Conservation (phyloP, 2,888 invertebrate species). For the Seira ritae region DNA sequence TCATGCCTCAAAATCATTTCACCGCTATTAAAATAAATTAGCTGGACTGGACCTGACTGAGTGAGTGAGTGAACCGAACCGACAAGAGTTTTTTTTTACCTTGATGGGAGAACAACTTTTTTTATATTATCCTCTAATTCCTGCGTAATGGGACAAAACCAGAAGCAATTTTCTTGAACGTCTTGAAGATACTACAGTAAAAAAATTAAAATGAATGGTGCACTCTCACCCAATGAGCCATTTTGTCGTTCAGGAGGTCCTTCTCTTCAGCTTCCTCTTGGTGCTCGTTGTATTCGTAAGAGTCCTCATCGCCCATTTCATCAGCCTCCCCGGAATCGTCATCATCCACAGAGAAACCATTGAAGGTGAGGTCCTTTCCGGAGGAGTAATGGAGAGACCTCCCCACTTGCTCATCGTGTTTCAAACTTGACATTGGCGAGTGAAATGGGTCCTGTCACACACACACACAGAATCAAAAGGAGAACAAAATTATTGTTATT, state of each 20-base stretch:
- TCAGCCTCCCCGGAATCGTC: slow-evolving; percentile 48
- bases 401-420: neutral
- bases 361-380: slow-evolving; percentile 33
- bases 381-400: slow-evolving; percentile 22
- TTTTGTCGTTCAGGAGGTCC: slow-evolving; percentile 66
- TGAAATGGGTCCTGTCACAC: slow-evolving; percentile 1
- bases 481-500: slow-evolving; percentile 2
- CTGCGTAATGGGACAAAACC: neutral
- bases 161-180: neutral
- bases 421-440: neutral
- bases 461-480: neutral
- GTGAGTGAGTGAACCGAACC: too few species aligned
- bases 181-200: neutral
- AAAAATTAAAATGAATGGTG: too few species aligned
- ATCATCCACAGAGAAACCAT: slow-evolving; percentile 12
- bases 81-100: too few species aligned
- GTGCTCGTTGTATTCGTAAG: slow-evolving; percentile 63
- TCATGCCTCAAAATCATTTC: neutral
- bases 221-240: slow-evolving; percentile 64
- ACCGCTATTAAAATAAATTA: slow-evolving; percentile 14
- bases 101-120: too few species aligned
- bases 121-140: neutral
- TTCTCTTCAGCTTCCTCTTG: slow-evolving; percentile 39
- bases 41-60: neutral
- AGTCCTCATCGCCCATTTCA: slow-evolving; percentile 63